Evolutionary conservation across 2,113 vertebrate genomes (phyloP), one percentile per base, ranked within the genome.

Genomic region (Ptilonorhynchus violaceus): DNA sequence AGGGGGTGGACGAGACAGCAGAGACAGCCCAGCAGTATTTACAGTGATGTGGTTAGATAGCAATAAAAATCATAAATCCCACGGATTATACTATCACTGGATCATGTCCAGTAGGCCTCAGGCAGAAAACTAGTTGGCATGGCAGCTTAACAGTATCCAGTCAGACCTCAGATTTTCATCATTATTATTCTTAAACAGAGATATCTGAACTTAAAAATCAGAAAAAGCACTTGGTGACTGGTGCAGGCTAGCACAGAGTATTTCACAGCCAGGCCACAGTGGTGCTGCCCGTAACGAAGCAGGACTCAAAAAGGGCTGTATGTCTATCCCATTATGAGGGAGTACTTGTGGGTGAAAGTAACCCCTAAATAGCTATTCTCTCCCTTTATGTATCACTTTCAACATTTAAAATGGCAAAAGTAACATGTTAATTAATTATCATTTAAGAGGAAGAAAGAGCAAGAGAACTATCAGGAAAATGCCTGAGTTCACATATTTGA

Each of bases 81-180:
- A 83, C 13, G 92, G 97, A 98, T 98, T 98, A 98, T 55, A 66
- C 94, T 96, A 97, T 97, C 97, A 97, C 85, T 96, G 93, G 87
- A 95, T 96, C 64, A 77, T 31, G 77, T 74, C 84, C 95, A 93
- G 74, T n/a, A 79, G 95, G 96, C 96, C 96, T 92, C 83, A 58
- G 89, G 96, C 96, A 97, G 96, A 98, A 98, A 98, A 98, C 92
- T 2, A 95, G 91, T 25, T 95, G 92, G 79, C 79, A 81, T 80
- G 86, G 86, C 63, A 96, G 88, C 81, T 93, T 84, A 74, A 69
- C 30, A 94, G 97, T 97, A 98, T 97, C 98, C 93, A 97, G 58
- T 70, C 88, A 96, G 93, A 97, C 97, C 88, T 97, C 93, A 77
- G 90, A 91, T 56, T 73, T 68, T 87, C 69, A 62, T 92, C 79